Base-by-base conservation (phyloP, 2,888 invertebrate genomes). In the Lithophane leautieri region DNA sequence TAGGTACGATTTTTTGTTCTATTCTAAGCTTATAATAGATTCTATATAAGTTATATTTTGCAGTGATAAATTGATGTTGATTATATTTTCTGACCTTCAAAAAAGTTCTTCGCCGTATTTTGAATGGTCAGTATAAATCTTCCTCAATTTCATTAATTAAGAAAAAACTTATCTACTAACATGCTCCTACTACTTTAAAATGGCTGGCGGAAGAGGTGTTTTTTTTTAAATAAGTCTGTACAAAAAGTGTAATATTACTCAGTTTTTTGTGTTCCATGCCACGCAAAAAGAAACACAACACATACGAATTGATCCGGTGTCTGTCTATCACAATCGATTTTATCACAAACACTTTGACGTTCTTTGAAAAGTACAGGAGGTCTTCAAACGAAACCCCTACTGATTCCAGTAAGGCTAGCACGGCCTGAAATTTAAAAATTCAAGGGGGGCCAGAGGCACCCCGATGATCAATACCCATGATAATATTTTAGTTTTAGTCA, bases 171-270 rank as follows among this genome's bases (percentile, higher is more conserved):
- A 42, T n/a, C 8, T 19, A 50, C n/a, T 11, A 7, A 28, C 40
- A 58, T 40, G 47, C 19, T 76, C 25, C 19, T 28, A 25, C 40
- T 47, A 71, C n/a, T 22, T 34, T 14, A 47, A 76, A 54, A 12
- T 40, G 40, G 22, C 62, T 58, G 8, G 47, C 56, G 66, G 77
- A 65, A 58, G 42, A 16, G 9, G 47, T 47, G 25, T 76, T 19
- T 50, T 62, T 75, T 76, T 75, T 76, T 34, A 28, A 40, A 52
- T 34, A 16, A 34, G 14, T 66, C 14, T 25, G 14, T 60, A 34
- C 14, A 52, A 77, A 58, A 77, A 76, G 16, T 14, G 16, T 9
- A 42, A n/a, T 63, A 56, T 54, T 58, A 22, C 50, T 34, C n/a
- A n/a, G 28, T 42, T 76, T 76, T 75, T 76, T 52, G 11, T n/a